Base-by-base conservation (phyloP, 2,113 vertebrate species). In the Colossoma macropomum region DNA sequence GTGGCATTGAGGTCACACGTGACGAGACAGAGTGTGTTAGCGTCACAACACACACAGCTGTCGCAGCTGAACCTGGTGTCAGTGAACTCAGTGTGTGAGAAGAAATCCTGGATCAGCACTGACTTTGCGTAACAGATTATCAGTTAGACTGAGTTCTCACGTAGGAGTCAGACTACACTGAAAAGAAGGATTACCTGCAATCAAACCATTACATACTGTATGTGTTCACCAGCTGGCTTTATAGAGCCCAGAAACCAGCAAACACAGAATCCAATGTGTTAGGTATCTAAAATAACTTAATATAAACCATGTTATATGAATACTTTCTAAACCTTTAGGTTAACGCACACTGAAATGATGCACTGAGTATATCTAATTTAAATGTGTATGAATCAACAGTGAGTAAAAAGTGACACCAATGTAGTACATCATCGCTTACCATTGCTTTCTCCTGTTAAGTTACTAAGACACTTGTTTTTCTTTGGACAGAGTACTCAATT, bases 71-170 rank as follows among this genome's bases (percentile, higher is more conserved):
- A 68, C 70, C 16, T 30, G 25, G 1, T 52, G 69, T 17, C 82
- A 45, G 10, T 41, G 56, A 77, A 25, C 52, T 59, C 7, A 17
- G 19, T 4, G n/a, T 62, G 70, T 28, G n/a, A 52, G 25, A 50
- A 48, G 3, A 52, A 52, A 32, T n/a, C 11, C 30, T 59, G 19
- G 30, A 48, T 23, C 60, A 78, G 41, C 45, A 32, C 0, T 19
- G 41, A 48, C 25, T 50, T 66, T 79, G 62, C 50, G 45, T 66
- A 79, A 79, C 76, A 45, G 65, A 25, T 28, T 32, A 21, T 71
- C 50, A 45, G 50, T 19, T 48, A 48, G 19, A 68, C 28, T 71
- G 11, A 45, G 0, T 25, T 45, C 21, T 71, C 38, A 45, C 30
- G 41, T 12, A n/a, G 21, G 19, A 69, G 10, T 69, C 25, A 27